Evolutionary conservation across 2,797 vertebrate species (phyloP).

Genomic region (Phalloptychus januarius): DNA sequence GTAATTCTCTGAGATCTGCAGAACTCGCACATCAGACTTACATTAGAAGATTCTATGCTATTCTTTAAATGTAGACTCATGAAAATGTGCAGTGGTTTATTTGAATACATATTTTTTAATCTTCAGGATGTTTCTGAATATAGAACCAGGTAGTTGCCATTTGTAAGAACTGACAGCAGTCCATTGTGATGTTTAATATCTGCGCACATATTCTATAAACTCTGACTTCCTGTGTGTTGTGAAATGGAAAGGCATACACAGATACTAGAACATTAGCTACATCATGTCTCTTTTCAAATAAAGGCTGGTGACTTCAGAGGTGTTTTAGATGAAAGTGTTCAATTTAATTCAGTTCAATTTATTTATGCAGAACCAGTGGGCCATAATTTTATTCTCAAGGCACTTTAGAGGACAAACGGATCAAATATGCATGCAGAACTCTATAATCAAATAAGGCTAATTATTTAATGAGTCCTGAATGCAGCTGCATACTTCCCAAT

Average conservation of each 20-base stretch:
- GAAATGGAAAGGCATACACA: conserved; percentile 49
- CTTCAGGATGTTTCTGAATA: conserved; percentile 11
- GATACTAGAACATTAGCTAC: conserved; percentile 23
- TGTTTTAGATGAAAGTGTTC: conserved; percentile 20
- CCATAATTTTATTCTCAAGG: neutral
- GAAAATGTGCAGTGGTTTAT: neutral
- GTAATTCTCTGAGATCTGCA: conserved; percentile 1
- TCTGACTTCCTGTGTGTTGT: conserved; percentile 27
- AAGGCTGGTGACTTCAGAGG: conserved; percentile 38
- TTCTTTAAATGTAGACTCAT: neutral
- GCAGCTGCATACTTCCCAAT: neutral
- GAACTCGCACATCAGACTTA: neutral
- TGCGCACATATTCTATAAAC: conserved; percentile 9
- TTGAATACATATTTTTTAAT: neutral
- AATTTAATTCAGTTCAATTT: neutral
- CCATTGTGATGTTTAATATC: conserved; percentile 19
- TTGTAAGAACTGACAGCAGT: conserved; percentile 12
- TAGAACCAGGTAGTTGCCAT: conserved; percentile 4
- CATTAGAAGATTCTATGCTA: neutral
- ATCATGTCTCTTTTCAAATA: conserved; percentile 33
- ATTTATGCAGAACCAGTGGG: neutral
- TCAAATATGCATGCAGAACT: neutral
- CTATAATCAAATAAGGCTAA: neutral
- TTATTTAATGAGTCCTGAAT: neutral
- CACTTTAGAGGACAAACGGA: neutral